Conservation (phyloP, 1,140 invertebrate species). For the Chrysoperla carnea region DNA sequence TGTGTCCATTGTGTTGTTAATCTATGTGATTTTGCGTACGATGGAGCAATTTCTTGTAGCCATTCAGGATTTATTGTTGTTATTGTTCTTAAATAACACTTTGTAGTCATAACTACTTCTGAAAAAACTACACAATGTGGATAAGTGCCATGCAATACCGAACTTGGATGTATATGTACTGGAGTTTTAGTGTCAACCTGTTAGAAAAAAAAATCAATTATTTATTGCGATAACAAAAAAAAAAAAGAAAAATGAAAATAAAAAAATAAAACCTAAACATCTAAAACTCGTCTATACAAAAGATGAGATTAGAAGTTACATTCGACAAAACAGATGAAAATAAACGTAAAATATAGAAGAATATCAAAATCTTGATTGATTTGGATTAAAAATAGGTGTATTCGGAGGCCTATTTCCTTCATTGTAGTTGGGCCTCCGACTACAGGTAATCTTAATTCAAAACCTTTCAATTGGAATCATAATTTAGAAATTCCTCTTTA, state of each 20-base stretch:
- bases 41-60: slow-evolving; percentile 39
- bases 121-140: slow-evolving; percentile 72
- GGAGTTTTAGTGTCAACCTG: slow-evolving; percentile 43
- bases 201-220: slow-evolving; percentile 17
- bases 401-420: too few relatives aligned
- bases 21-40: too few relatives aligned
- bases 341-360: too few relatives aligned
- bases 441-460: too few relatives aligned
- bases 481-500: too few relatives aligned
- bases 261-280: background rate
- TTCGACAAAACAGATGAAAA: too few relatives aligned
- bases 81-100: slow-evolving; percentile 61
- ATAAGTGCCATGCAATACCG: slow-evolving; percentile 51
- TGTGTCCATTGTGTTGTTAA: too few relatives aligned
- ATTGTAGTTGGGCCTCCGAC: too few relatives aligned
- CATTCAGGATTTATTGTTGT: slow-evolving; percentile 57
- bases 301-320: background rate
- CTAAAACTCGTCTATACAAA: background rate
- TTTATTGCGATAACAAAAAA: slow-evolving; percentile 3
- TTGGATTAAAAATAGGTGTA: too few relatives aligned
- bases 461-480: too few relatives aligned
- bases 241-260: too few relatives aligned
- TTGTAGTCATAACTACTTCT: slow-evolving; percentile 73
- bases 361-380: too few relatives aligned
- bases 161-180: slow-evolving; percentile 71